These are phyloP conservation scores for Diadophis punctatus DNA, from an alignment of 2,113 vertebrate genomes.

Conservation along the genomic window DNA sequence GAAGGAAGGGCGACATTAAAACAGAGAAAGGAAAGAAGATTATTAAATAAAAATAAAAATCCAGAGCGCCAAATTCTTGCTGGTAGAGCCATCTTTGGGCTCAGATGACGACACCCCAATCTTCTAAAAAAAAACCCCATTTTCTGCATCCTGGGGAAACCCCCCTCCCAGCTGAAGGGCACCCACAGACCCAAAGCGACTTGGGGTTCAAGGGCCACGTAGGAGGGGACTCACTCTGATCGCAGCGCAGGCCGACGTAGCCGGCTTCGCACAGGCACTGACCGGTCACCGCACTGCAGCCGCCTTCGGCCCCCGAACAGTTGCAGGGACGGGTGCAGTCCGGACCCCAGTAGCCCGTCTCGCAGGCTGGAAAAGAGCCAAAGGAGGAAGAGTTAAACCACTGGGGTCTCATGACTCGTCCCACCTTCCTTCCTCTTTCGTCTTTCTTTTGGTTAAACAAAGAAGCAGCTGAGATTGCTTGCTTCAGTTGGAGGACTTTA, in stretches of 20 bases:
- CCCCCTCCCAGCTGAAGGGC: neutral
- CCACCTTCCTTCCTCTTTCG: no score
- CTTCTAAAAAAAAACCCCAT: neutral
- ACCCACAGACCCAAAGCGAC: no score
- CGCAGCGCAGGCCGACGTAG: conserved; percentile 73
- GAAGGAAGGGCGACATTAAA: neutral
- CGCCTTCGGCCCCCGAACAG: conserved; percentile 78
- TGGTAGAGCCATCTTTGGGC: neutral
- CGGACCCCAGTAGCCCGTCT: conserved; percentile 78
- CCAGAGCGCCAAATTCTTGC: neutral
- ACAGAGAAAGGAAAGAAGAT: neutral
- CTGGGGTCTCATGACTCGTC: no score
- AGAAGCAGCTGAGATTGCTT: no score
- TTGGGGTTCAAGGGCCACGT: neutral
- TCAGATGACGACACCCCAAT: neutral
- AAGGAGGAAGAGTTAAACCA: neutral
- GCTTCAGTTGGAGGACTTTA: no score
- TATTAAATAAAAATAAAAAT: neutral
- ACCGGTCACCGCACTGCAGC: conserved; percentile 76
- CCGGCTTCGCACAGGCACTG: conserved; percentile 83
- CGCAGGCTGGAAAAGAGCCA: conserved; percentile 75
- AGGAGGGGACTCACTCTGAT: conserved; percentile 73
- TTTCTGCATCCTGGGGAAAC: neutral
- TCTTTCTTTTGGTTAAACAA: no score
- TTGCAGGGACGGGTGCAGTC: conserved; percentile 75